Base-by-base conservation (phyloP, 2,888 invertebrate species). In the Pseudolycoriella hygida region DNA sequence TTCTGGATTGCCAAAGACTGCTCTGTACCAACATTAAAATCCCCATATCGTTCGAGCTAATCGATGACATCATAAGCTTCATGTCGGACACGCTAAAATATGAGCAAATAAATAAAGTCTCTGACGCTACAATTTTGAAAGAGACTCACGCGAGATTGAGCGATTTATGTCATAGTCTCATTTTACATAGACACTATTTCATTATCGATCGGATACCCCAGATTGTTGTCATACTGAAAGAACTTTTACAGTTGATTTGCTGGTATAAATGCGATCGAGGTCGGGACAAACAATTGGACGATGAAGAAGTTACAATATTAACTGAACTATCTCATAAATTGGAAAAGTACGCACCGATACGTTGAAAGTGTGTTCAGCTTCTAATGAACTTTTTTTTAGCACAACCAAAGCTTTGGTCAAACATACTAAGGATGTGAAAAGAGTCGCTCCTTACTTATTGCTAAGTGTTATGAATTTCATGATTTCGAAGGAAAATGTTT, bases 361-460 rank as follows among this genome's bases (percentile, higher is more conserved):
- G n/a, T n/a, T n/a, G n/a, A n/a, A n/a, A n/a, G n/a, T n/a, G n/a
- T n/a, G n/a, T n/a, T n/a, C n/a, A n/a, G n/a, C n/a, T n/a, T n/a
- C n/a, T n/a, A n/a, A n/a, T n/a, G n/a, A n/a, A 20, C 17, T 2
- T 37, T 18, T 32, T 46, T 44, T 42, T 15, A 52, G 58, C 11
- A 49, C 63, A 6, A 57, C 59, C 54, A 55, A 58, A 30, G 50
- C 52, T 6, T 53, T 64, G 38, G 53, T 54, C 0, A 53, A 53
- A 1, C 57, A 60, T 42, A 53, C 55, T 17, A 25, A 57, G 31
- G 56, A 58, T 47, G 51, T 64, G 8, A 64, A 64, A 48, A 55
- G 62, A 49, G 56, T 64, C 6, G 63, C 62, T 2, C 63, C 64
- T 1, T 64, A 62, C 46, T 51, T 61, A 15, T 51, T 64, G 15